Conservation (phyloP, 2,888 invertebrate genomes). For the Masnerella sp. region DNA sequence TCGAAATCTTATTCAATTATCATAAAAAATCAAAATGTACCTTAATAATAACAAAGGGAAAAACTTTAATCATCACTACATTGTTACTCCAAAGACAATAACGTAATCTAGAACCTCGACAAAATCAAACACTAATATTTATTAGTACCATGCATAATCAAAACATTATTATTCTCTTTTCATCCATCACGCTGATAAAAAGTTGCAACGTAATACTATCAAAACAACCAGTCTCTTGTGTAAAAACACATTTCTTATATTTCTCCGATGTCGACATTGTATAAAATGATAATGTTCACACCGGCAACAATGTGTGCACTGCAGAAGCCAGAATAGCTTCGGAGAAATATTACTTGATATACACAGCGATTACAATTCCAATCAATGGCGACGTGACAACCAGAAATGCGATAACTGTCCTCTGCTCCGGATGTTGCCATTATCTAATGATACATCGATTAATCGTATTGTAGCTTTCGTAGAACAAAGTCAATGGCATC, state of each 20-base stretch:
- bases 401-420: slow-evolving; percentile 55
- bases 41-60: no score
- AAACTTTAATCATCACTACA: no score
- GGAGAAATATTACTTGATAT: slow-evolving; percentile 54
- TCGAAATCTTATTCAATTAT: no score
- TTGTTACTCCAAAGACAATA: no score
- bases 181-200: neutral
- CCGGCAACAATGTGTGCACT: slow-evolving; percentile 40
- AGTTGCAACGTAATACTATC: slow-evolving; percentile 21
- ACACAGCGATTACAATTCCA: slow-evolving; percentile 65
- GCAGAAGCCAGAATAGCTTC: slow-evolving; percentile 34
- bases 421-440: slow-evolving; percentile 72
- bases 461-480: slow-evolving; percentile 41
- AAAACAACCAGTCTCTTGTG: slow-evolving; percentile 8
- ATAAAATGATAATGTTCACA: slow-evolving; percentile 51
- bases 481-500: slow-evolving; percentile 36
- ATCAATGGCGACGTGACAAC: slow-evolving; percentile 63
- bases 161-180: no score
- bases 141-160: no score
- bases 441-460: slow-evolving; percentile 70
- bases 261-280: slow-evolving; percentile 25
- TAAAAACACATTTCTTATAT: slow-evolving; percentile 26
- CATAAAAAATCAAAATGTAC: no score
- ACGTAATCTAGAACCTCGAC: no score
- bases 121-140: no score